Percentiles rank a stretch among this genome's conserved stretches.
phyloP scores from a whole-genome alignment of 2,797 vertebrate genomes.

The Cirrhinus mrigala region DNA sequence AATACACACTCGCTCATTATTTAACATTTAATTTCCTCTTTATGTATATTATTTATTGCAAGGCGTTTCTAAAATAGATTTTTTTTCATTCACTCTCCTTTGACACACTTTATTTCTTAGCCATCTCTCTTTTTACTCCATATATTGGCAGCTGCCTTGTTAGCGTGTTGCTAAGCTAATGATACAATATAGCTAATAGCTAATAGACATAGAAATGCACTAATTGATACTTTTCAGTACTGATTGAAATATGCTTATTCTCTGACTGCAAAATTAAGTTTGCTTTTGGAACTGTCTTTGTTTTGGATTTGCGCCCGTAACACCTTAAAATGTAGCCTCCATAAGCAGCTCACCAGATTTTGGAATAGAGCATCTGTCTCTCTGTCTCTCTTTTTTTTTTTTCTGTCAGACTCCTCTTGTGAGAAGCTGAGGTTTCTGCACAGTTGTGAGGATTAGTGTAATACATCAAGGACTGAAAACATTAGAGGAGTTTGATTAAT shows the following conservation, averaged over 20 bases:
- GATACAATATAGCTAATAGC: too few relatives aligned
- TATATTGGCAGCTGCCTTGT: not conserved
- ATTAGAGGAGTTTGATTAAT: constrained; percentile 29
- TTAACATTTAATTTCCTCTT: constrained; percentile 8
- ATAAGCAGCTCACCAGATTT: constrained; percentile 16
- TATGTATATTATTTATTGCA: constrained; percentile 8
- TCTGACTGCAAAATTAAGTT: not conserved
- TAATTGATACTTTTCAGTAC: not conserved
- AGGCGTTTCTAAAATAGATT: not conserved
- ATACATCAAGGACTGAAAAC: constrained; percentile 33
- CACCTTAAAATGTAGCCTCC: constrained; percentile 19
- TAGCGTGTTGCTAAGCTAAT: not conserved
- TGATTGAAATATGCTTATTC: constrained; percentile 13
- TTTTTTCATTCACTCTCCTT: not conserved
- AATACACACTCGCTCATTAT: not conserved
- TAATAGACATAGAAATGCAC: not conserved
- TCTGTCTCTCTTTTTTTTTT: constrained; percentile 13
- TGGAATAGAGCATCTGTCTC: constrained; percentile 54
- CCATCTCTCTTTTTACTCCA: not conserved
- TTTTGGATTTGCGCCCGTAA: constrained; percentile 9
- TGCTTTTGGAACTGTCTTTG: not conserved
- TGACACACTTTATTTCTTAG: not conserved
- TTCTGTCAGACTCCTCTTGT: constrained; percentile 49
- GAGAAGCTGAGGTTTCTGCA: constrained; percentile 64
- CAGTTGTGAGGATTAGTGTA: constrained; percentile 32